Percentiles rank a stretch among this genome's conserved stretches.
These are phyloP conservation scores for Tridacna crocea DNA, from an alignment of 2,888 invertebrate genomes.

Conservation along the genomic window DNA sequence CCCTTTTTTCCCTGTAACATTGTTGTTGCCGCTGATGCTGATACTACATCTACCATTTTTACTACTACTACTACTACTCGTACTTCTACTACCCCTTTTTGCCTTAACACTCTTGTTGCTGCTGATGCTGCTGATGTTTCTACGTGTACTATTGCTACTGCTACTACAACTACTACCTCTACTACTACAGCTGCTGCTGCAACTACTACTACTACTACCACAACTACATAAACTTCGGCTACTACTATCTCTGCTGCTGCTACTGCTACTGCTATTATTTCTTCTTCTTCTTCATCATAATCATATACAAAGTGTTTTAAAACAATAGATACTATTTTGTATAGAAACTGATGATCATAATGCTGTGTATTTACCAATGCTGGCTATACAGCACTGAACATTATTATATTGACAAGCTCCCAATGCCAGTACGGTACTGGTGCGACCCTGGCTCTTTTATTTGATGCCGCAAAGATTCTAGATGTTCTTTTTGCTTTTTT, in stretches of 20 bases:
- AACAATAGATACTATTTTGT: too few species aligned
- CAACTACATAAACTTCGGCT: slow-evolving; percentile 25
- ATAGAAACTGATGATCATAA: too few species aligned
- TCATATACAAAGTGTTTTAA: background rate
- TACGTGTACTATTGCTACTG: slow-evolving; percentile 26
- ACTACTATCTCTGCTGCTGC: slow-evolving; percentile 27
- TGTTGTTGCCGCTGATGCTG: background rate
- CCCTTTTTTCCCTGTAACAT: too few species aligned
- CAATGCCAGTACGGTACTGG: too few species aligned
- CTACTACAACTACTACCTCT: slow-evolving; percentile 23
- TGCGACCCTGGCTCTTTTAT: too few species aligned
- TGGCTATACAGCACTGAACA: too few species aligned
- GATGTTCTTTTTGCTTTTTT: too few species aligned
- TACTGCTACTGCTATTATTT: slow-evolving; percentile 31
- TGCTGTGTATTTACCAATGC: too few species aligned
- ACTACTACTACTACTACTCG: slow-evolving; percentile 26
- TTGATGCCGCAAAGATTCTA: too few species aligned
- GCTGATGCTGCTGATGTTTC: slow-evolving; percentile 19
- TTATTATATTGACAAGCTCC: too few species aligned
- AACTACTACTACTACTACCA: slow-evolving; percentile 30
- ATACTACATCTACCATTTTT: background rate
- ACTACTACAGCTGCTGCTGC: slow-evolving; percentile 17
- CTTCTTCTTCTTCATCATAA: background rate
- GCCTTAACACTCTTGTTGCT: slow-evolving; percentile 18
- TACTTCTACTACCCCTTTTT: slow-evolving; percentile 23